Base-by-base conservation (phyloP, 2,797 vertebrate species). In the Setipinna tenuifilis region DNA sequence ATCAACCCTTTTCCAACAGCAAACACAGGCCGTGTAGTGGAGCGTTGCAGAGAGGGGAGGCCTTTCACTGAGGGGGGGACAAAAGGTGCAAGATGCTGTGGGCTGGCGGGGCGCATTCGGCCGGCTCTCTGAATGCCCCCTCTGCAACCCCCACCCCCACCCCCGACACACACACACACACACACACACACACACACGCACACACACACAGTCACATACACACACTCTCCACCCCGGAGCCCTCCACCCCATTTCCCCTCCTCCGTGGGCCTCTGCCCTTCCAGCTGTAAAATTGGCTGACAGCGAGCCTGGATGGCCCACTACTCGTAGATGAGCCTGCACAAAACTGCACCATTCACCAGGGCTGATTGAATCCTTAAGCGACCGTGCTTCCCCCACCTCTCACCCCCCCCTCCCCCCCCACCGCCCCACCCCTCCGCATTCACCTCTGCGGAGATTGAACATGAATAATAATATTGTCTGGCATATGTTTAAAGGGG, bases 261-360 rank as follows among this genome's bases (percentile, higher is more conserved):
- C 94, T 95, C 92, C 92, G 93, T 92, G 94, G 91, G 92, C 93
- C 92, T 93, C 92, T 94, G 94, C 94, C 94, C 93, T 95, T 94
- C 94, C 93, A 94, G 94, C 95, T 95, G 93, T 96, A 95, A 95
- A 95, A 95, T 93, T 94, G 92, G 92, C 92, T 93, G 93, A 93
- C 90, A 83, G 92, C 92, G 91, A 94, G 91, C 88, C 91, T 92
- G 90, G 91, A 90, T 93, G 94, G 92, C 92, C 12, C 31, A 14
- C 68, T 10, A 17, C 90, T 87, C 86, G 90, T 91, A 68, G 62
- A 54, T 54, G 50, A 54, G 50, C 14, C 50, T 7, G 92, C 92
- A 93, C 92, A 93, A 92, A 93, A 93, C 92, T 92, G 89, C 89
- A 87, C 89, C 90, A 88, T 94, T 94, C 92, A 93, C 90, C 90